phyloP scores from a whole-genome alignment of 2,797 vertebrate species.

The Ctenosaura bakeri region DNA sequence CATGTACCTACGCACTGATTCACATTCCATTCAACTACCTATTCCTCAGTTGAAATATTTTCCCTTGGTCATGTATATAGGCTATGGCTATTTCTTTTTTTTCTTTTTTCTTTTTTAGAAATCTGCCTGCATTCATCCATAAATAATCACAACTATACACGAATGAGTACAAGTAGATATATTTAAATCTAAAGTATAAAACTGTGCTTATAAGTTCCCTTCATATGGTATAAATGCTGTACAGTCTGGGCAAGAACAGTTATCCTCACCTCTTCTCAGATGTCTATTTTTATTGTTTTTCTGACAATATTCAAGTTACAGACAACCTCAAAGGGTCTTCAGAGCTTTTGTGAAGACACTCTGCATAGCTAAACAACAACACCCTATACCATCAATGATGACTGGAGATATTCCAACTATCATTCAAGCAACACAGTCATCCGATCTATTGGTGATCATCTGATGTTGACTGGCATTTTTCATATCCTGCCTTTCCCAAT shows the following conservation, averaged over 20 bases:
- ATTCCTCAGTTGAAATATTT: background rate
- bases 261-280: background rate
- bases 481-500: too few species aligned
- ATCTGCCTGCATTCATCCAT: background rate
- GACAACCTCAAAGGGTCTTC: background rate
- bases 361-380: background rate
- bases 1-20: background rate
- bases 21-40: background rate
- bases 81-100: background rate
- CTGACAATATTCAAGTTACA: background rate
- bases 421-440: background rate
- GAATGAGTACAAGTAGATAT: background rate
- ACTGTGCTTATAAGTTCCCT: too few species aligned
- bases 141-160: background rate
- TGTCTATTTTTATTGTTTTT: background rate
- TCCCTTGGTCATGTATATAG: background rate
- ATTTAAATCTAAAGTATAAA: slow-evolving; percentile 4
- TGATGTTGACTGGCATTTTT: too few species aligned
- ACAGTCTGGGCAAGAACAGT: slow-evolving; percentile 6
- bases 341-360: background rate
- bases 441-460: too few species aligned
- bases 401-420: background rate
- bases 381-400: background rate
- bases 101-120: background rate
- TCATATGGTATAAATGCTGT: background rate